Percentiles rank a stretch among this genome's conserved stretches.
Evolutionary conservation across 2,113 vertebrate species (phyloP).

Genomic region (Anhinga rufa): DNA sequence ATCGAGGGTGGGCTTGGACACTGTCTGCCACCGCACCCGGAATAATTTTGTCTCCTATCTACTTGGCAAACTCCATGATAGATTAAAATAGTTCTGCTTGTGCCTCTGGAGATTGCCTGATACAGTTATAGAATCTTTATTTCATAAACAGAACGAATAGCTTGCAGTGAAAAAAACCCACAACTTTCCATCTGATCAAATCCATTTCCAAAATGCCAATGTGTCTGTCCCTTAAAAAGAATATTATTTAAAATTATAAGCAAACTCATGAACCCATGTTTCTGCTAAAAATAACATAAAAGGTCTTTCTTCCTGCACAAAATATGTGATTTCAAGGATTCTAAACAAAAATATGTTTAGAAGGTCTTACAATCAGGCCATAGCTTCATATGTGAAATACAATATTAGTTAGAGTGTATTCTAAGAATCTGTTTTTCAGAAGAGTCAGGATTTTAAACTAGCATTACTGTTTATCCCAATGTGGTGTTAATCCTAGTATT

Average conservation of each 20-base stretch:
- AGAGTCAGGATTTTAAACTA: not conserved
- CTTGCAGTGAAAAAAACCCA: not conserved
- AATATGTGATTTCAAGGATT: not conserved
- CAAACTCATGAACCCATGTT: not conserved
- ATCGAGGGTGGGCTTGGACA: accelerated
- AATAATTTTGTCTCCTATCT: not conserved
- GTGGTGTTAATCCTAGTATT: not conserved
- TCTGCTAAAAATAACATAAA: not conserved
- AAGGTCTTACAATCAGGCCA: not conserved
- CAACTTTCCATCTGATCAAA: not conserved
- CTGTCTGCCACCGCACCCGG: not conserved
- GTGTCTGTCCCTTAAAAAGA: not conserved
- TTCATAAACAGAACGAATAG: not conserved
- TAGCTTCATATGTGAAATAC: not conserved
- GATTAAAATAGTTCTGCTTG: not conserved
- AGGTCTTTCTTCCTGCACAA: not conserved
- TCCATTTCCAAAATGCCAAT: not conserved
- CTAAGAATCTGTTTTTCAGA: not conserved
- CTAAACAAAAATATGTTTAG: not conserved
- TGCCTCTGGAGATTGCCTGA: not conserved
- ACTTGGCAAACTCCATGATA: not conserved
- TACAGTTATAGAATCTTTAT: not conserved
- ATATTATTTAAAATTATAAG: not conserved
- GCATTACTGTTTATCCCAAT: not conserved
- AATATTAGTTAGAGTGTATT: not conserved